Base-by-base conservation (phyloP, 2,113 vertebrate genomes). In the Sander lucioperca region DNA sequence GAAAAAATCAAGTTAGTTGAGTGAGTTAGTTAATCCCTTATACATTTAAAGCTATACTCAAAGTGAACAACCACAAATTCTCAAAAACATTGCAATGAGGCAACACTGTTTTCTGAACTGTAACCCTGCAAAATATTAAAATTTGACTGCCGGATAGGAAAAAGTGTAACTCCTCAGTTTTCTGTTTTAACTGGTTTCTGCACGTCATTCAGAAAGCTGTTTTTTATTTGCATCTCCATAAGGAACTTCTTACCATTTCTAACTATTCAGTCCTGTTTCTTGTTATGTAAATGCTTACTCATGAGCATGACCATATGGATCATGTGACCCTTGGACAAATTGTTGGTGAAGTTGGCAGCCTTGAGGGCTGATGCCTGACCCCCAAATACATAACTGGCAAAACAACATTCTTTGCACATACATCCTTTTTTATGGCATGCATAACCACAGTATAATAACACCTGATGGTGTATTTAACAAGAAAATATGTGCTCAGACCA, bases 281-380 rank as follows among this genome's bases (percentile, higher is more conserved):
- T 85, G 77, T 91, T 90, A 88, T 90, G 87, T 71, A 80, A 89
- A 92, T 89, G 65, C 84, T 86, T 81, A 54, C 69, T 90, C 69
- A 72, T 69, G 74, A 89, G 66, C 67, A 47, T 66, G 84, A 75
- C 79, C 76, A 74, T 76, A 71, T 79, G 84, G 77, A 85, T 85
- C 80, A 86, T 59, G 58, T 83, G 83, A 84, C 86, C 82, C 56
- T 54, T 47, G 63, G 79, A 86, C 68, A 89, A 80, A 83, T 75
- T 75, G 86, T 62, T 87, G 65, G 58, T 59, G 21, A 79, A 76
- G 76, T 58, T 87, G 74, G 64, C 81, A 68, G 79, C 75, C 61
- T 72, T 0, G 14, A 53, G 61, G 39, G 30, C 57, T 62, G 39
- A 75, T 74, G 67, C 59, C 39, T 62, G 23, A 67, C 11, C 73